phyloP scores from a whole-genome alignment of 2,888 invertebrate species.

The Platycheirus rosarum region DNA sequence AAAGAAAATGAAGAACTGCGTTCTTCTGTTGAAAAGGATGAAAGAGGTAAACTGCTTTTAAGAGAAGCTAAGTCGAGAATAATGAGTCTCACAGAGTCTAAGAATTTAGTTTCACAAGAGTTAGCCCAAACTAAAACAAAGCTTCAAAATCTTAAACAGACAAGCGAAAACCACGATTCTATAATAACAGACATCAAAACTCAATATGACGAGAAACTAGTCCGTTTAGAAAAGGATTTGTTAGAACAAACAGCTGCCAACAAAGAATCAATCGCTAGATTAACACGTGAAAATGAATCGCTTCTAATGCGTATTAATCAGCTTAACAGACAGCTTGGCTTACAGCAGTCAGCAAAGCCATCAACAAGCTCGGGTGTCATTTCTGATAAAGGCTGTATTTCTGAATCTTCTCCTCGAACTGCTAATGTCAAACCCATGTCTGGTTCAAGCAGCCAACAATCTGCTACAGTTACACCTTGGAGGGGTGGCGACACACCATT shows the following conservation, averaged over 20 bases:
- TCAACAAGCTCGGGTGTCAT: conserved; percentile 86
- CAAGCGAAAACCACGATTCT: conserved; percentile 85
- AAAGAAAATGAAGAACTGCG: conserved; percentile 87
- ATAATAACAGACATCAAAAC: conserved; percentile 86
- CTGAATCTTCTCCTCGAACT: conserved; percentile 86
- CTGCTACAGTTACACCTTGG: conserved; percentile 85
- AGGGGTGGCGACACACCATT: conserved; percentile 92
- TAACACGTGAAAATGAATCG: conserved; percentile 87
- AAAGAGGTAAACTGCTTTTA: conserved; percentile 86
- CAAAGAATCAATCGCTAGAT: conserved; percentile 83
- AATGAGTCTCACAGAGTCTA: conserved; percentile 88
- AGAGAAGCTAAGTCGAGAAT: conserved; percentile 90
- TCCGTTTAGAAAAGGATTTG: conserved; percentile 89
- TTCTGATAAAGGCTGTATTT: conserved; percentile 84
- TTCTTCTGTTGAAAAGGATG: conserved; percentile 88
- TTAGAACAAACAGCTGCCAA: conserved; percentile 86
- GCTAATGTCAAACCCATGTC: conserved; percentile 98
- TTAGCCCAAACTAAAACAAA: conserved; percentile 84
- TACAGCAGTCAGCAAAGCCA: conserved; percentile 87
- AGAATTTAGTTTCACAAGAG: conserved; percentile 85
- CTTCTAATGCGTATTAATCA: conserved; percentile 88
- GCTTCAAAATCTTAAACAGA: conserved; percentile 84
- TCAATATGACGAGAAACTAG: conserved; percentile 87
- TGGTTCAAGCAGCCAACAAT: conserved; percentile 84
- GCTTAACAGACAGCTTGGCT: conserved; percentile 86